Base-by-base conservation (phyloP, 2,888 invertebrate species). In the Archaeoteleia sp. region DNA sequence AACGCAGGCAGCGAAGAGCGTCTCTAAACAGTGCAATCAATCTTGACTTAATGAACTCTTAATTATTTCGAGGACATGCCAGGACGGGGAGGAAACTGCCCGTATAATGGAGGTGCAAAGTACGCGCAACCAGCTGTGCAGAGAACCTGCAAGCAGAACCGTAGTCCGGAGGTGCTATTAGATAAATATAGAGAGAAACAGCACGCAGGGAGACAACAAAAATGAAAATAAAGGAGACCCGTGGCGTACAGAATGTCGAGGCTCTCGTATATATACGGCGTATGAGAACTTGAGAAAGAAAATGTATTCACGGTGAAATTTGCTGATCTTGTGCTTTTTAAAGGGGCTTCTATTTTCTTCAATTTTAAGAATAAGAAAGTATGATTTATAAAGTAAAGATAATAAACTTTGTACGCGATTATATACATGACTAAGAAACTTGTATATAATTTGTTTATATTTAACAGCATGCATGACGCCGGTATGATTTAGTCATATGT, bases 41-140 rank as follows among this genome's bases (percentile, higher is more conserved):
- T 84, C 82, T 82, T 78, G 74, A 74, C 80, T 82, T 83, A 82
- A 83, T 83, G 83, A 83, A 84, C 83, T 82, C 82, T 83, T 84
- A 82, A 84, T 84, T 84, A 84, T 84, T 83, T 84, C 78, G 83
- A 82, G 80, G 83, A 84, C 77, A 78, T 67, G 72, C 73, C 70
- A 69, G 73, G 69, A 70, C 53, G 62, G 71, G 73, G 74, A 78
- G 78, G 79, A 81, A 84, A 83, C 80, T 82, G 82, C 73, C 82
- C 83, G 79, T 84, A 82, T 82, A 84, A 84, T 82, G 80, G 82
- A 76, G 78, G 82, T 79, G 80, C 79, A 81, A 83, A 84, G 82
- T 82, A 80, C 78, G 79, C 78, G 78, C 78, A 73, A 77, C 79
- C 76, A 73, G 75, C 66, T 72, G 71, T 77, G 68, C 71, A 74